Evolutionary conservation across 2,888 invertebrate species (phyloP), one percentile per base, ranked within the genome.

Genomic region (Macrosoma leucophasiata): DNA sequence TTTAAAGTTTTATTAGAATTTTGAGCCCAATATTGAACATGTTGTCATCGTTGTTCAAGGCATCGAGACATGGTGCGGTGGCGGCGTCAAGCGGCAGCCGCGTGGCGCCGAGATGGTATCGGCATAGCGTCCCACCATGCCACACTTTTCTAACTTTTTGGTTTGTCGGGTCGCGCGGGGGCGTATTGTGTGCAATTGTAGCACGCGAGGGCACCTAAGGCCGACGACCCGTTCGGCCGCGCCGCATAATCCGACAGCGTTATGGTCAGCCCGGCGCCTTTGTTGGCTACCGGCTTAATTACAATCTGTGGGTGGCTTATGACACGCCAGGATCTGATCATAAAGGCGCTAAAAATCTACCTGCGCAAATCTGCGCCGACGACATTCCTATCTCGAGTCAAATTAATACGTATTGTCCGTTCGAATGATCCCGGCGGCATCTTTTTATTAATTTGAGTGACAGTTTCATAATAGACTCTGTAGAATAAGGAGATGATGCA

Each of bases 311-410:
- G 82, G 81, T 79, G 78, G 79, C 79, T 73, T 77, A 78, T 78
- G 78, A 81, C 73, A 78, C 68, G 77, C 69, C 75, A 75, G 75
- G 79, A 78, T 75, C 65, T 70, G 75, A 78, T 81, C 76, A 76
- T 77, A 78, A 79, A 81, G 77, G 79, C 77, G 81, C 76, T 75
- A 81, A 82, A 81, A 72, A 75, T 77, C 67, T 82, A 84, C 82
- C 82, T 82, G 82, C 64, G 56, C 50, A 56, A 60, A 56, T 64
- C 61, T 53, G 58, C 62, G 62, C 58, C 64, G 64, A 63, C 75
- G 71, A 73, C 81, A 81, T 79, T 79, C 78, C 75, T 78, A 65
- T 63, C 69, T 67, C 63, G 61, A 62, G 58, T 71, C 67, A 76
- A 81, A 78, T 79, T 77, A 79, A 79, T 71, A 67, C 62, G 75